Evolutionary conservation across 2,888 invertebrate species (phyloP).

Genomic region (Nephrotoma guestfalica): DNA sequence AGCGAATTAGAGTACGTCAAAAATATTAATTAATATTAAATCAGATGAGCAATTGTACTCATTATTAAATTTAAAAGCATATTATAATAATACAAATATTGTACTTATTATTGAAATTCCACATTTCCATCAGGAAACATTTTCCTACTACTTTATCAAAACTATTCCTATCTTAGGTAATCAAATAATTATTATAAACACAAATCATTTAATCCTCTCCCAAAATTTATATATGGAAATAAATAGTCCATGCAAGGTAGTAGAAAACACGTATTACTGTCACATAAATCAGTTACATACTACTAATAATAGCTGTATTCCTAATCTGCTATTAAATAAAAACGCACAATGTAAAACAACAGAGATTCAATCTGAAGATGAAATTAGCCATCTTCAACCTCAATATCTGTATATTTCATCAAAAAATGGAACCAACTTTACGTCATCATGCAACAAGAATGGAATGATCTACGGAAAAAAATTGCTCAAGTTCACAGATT

Average conservation of each 20-base stretch:
- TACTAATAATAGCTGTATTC: not conserved
- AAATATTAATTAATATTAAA: not conserved
- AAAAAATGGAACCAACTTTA: not conserved
- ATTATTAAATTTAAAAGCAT: not conserved
- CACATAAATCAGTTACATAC: not conserved
- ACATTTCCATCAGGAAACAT: too few relatives aligned
- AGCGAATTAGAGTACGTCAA: not conserved
- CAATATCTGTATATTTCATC: not conserved
- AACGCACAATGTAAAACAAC: too few relatives aligned
- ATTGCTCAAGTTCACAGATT: not conserved
- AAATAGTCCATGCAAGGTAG: not conserved
- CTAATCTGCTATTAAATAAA: too few relatives aligned
- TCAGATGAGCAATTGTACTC: not conserved
- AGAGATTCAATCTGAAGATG: not conserved
- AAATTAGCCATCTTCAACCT: not conserved
- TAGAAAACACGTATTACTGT: not conserved
- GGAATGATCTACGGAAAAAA: not conserved
- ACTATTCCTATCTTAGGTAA: not conserved
- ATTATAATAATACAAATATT: not conserved
- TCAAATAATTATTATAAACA: not conserved
- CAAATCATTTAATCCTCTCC: not conserved
- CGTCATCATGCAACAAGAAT: too few relatives aligned
- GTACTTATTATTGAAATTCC: not conserved
- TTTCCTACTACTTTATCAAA: too few relatives aligned
- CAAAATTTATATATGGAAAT: conserved; percentile 1